Base-by-base conservation (phyloP, 2,113 vertebrate species). In the Brachyhypopomus occidentalis region DNA sequence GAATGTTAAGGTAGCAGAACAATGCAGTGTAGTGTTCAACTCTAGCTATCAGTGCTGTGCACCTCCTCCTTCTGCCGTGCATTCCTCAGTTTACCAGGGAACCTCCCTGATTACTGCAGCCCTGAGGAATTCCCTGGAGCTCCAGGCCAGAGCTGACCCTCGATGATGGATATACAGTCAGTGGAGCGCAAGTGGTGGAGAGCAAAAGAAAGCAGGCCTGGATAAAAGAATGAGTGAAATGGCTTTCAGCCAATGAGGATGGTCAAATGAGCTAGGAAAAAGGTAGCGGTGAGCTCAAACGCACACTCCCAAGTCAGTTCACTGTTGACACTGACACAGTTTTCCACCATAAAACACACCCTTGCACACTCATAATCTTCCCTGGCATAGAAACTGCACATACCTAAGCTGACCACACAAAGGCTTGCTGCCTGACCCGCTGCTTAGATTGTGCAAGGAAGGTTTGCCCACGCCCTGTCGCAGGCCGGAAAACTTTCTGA, bases 1-100 rank as follows among this genome's bases (percentile, higher is more conserved):
- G 86, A 89, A 92, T 92, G 90, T 75, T 88, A 93, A 92, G 90
- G 90, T 92, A 92, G 83, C 77, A 82, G 91, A 92, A 94, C 93
- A 94, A 93, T 93, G 91, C 87, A 76, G 87, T 8, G 59, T 90
- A 89, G 89, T 94, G 90, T 92, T 92, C 87, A 55, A 83, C 74
- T 34, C 30, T 56, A 86, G 88, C 84, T 87, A 82, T 86, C 79
- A 84, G 89, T 88, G 89, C 87, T 73, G 52, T 85, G 19, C 58
- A 58, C 69, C 82, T 80, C 30, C 80, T n/a, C 82, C 83, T 84
- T 79, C 85, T 84, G 38, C 62, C 83, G 84, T 90, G 86, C 90
- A 93, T 94, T 92, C 91, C 90, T 92, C 86, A 87, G 89, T 92
- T 93, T 92, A 90, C 87, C 70, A 86, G 89, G 88, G 83, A 91